Evolutionary conservation across 2,888 invertebrate genomes (phyloP).

Genomic region (Acrobasis consociella): DNA sequence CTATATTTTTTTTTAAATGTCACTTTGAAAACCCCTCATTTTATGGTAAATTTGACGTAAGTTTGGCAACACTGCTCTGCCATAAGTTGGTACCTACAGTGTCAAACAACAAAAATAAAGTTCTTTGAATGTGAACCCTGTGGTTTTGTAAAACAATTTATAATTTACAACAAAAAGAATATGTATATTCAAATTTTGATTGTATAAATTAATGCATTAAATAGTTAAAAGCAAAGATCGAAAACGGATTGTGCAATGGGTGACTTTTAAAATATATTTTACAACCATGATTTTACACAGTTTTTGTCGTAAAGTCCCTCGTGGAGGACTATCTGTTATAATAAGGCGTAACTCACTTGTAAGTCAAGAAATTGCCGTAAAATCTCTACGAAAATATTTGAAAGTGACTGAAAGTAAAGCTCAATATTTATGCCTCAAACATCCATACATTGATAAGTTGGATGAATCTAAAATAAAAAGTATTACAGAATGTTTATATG

Average conservation of each 20-base stretch:
- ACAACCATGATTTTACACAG: constrained; percentile 12
- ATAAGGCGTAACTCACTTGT: constrained; percentile 12
- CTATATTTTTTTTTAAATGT: too few relatives aligned
- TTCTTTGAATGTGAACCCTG: too few relatives aligned
- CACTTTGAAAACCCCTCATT: too few relatives aligned
- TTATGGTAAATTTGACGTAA: too few relatives aligned
- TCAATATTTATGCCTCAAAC: constrained; percentile 57
- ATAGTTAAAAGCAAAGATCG: neutral
- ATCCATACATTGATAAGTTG: constrained; percentile 61
- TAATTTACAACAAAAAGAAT: too few relatives aligned
- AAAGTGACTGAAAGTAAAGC: constrained; percentile 56
- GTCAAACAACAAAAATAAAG: too few relatives aligned
- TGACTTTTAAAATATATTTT: neutral
- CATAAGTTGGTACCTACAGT: too few relatives aligned
- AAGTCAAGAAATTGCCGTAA: constrained; percentile 26
- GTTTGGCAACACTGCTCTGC: too few relatives aligned
- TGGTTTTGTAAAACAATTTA: too few relatives aligned
- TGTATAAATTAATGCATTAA: too few relatives aligned
- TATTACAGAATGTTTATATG: constrained; percentile 50
- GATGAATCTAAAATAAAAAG: constrained; percentile 45
- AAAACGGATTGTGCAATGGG: neutral
- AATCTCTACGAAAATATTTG: constrained; percentile 55
- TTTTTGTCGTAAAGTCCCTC: constrained; percentile 20
- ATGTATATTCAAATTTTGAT: too few relatives aligned
- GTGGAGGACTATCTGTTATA: constrained; percentile 22